A percentile compares a stretch with the other conserved stretches of the same genome.
These are phyloP conservation scores for Drosophila tanythrix DNA, from an alignment of 2,888 invertebrate species.

Conservation along the genomic window DNA sequence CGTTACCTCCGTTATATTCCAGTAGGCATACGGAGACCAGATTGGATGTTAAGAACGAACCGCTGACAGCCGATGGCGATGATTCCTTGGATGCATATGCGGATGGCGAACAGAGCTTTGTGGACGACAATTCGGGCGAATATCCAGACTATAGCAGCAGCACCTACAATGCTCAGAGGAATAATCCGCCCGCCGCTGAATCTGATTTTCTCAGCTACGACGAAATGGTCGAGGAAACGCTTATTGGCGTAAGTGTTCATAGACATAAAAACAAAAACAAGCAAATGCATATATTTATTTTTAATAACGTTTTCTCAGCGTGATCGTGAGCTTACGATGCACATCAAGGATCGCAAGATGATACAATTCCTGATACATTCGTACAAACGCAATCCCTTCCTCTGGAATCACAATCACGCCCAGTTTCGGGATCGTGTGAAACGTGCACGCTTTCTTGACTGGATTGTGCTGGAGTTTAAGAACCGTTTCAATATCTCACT, in stretches of 20 bases:
- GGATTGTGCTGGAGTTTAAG: slow-evolving; percentile 80
- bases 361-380: slow-evolving; percentile 82
- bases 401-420: slow-evolving; percentile 82
- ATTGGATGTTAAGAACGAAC: slow-evolving; percentile 56
- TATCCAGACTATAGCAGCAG: slow-evolving; percentile 58
- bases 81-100: slow-evolving; percentile 66
- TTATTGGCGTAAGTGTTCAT: slow-evolving; percentile 71
- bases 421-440: slow-evolving; percentile 82
- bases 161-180: slow-evolving; percentile 43
- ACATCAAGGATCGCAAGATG: slow-evolving; percentile 83
- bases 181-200: slow-evolving; percentile 48
- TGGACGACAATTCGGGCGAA: slow-evolving; percentile 68
- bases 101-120: slow-evolving; percentile 53
- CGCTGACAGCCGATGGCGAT: slow-evolving; percentile 54
- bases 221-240: slow-evolving; percentile 81
- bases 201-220: slow-evolving; percentile 76
- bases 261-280: not conserved
- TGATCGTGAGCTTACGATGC: slow-evolving; percentile 77
- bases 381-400: slow-evolving; percentile 81
- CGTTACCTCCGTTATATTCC: slow-evolving; percentile 6
- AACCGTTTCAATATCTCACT: slow-evolving; percentile 79
- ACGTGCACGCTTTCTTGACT: slow-evolving; percentile 79
- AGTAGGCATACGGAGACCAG: slow-evolving; percentile 12
- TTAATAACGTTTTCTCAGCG: slow-evolving; percentile 31
- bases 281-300: not conserved